A percentile compares a stretch with the other conserved stretches of the same genome.
These are phyloP conservation scores for Mus musculus DNA, from an alignment of 2,113 vertebrate species.

Conservation along the genomic window GRCm39 chr12:110730001-110730500, in stretches of 20 bases:
- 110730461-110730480: not conserved
- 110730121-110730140: conserved; percentile 34
- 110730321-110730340: too few relatives aligned
- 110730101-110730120: not conserved
- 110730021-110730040: not conserved
- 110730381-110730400: too few relatives aligned
- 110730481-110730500: not conserved
- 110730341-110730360: too few relatives aligned
- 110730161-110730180: not conserved
- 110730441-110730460: not conserved
- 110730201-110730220: too few relatives aligned
- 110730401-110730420: too few relatives aligned
- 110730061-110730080: conserved; percentile 46
- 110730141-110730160: conserved; percentile 14
- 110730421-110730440: not conserved
- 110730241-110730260: too few relatives aligned
- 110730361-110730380: too few relatives aligned
- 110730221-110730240: too few relatives aligned
- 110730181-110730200: not conserved
- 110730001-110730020: not conserved
- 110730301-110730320: too few relatives aligned
- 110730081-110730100: not conserved
- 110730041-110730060: conserved; percentile 43
- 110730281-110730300: too few relatives aligned
- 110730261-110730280: too few relatives aligned